phyloP scores from a whole-genome alignment of 2,113 vertebrate genomes.

The Miniopterus natalensis region DNA sequence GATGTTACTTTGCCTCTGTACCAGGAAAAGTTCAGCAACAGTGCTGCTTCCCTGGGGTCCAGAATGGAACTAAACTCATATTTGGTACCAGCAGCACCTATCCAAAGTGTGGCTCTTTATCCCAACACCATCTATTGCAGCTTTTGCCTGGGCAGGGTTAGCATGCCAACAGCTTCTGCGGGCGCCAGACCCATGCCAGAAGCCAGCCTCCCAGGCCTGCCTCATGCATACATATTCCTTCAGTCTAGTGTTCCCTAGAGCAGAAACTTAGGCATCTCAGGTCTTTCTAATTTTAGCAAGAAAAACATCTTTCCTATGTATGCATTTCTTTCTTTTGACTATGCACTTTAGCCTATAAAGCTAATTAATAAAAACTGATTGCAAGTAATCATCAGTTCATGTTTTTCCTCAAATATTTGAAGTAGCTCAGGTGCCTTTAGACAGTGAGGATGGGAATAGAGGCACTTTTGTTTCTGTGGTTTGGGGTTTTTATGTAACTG shows the following conservation, averaged over 20 bases:
- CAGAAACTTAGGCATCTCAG: slow-evolving; percentile 82
- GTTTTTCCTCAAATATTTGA: slow-evolving; percentile 11
- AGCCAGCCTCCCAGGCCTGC: slow-evolving; percentile 48
- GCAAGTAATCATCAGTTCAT: neutral
- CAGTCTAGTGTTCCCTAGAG: slow-evolving; percentile 65
- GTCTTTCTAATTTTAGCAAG: slow-evolving; percentile 80
- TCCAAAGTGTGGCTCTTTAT: slow-evolving; percentile 30
- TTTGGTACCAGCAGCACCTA: slow-evolving; percentile 54
- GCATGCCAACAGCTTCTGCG: slow-evolving; percentile 76
- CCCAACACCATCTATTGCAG: slow-evolving; percentile 35
- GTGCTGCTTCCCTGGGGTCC: neutral
- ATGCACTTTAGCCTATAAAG: slow-evolving; percentile 84
- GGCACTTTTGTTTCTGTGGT: neutral
- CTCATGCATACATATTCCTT: neutral
- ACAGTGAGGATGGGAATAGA: neutral
- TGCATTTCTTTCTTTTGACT: slow-evolving; percentile 82
- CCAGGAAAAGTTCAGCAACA: neutral
- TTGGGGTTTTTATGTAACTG: neutral
- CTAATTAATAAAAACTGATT: slow-evolving; percentile 81
- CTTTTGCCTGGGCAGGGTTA: slow-evolving; percentile 75
- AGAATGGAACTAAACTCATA: neutral
- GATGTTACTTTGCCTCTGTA: neutral
- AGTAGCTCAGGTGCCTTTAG: neutral
- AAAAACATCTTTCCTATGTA: slow-evolving; percentile 75
- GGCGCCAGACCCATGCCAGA: slow-evolving; percentile 40